Evolutionary conservation across 2,113 vertebrate genomes (phyloP).

Genomic region (Malurus melanocephalus): DNA sequence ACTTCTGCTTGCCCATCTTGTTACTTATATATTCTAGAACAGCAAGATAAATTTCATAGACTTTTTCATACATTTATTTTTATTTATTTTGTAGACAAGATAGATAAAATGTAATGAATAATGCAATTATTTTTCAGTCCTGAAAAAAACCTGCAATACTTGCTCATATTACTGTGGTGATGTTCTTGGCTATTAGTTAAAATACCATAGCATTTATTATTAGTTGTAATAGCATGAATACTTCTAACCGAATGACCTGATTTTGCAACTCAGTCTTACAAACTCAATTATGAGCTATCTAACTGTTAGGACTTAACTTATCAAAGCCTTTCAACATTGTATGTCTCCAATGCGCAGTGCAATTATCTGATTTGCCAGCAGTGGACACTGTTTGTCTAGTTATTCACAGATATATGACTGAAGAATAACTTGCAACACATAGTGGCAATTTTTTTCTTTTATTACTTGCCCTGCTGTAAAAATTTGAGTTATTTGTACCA

Average conservation of each 20-base stretch:
- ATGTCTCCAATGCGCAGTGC: constrained; percentile 25
- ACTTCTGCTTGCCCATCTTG: neutral
- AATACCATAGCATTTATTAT: neutral
- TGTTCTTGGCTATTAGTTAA: neutral
- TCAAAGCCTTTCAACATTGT: neutral
- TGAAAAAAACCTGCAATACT: neutral
- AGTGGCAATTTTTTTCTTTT: neutral
- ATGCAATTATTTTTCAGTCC: neutral
- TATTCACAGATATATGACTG: constrained; percentile 34
- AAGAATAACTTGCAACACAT: neutral
- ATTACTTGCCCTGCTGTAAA: neutral
- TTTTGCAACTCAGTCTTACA: neutral
- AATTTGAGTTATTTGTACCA: neutral
- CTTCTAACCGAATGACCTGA: neutral
- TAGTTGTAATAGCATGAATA: neutral
- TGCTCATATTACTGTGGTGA: neutral
- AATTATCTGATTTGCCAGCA: constrained; percentile 77
- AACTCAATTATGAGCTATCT: neutral
- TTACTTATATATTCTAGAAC: neutral
- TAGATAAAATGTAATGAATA: neutral
- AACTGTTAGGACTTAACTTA: neutral
- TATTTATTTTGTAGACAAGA: neutral
- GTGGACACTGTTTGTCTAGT: constrained; percentile 80
- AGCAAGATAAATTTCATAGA: neutral
- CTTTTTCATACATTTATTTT: neutral